phyloP scores from a whole-genome alignment of 2,113 vertebrate species.

The Phyllostomus discolor region DNA sequence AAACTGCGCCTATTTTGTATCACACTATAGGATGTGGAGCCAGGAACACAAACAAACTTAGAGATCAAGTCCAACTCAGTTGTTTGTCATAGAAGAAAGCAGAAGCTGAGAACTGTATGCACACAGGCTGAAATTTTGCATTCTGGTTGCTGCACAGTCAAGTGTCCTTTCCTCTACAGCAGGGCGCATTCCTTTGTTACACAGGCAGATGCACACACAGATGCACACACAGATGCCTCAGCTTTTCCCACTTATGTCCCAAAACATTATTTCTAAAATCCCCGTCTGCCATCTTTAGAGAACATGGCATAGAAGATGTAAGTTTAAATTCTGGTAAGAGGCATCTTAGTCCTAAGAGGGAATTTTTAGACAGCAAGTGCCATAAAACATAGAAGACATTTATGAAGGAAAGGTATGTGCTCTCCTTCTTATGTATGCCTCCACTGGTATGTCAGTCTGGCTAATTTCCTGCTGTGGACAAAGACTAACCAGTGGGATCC shows the following conservation, averaged over 20 bases:
- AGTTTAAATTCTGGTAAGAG: not conserved
- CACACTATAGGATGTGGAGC: not conserved
- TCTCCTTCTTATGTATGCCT: not conserved
- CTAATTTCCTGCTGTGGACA: not conserved
- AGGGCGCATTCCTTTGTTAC: not conserved
- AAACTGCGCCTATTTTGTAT: not conserved
- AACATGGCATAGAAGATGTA: not conserved
- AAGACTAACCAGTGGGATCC: not conserved
- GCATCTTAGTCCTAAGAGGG: not conserved
- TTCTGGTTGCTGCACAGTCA: not conserved
- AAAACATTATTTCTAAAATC: not conserved
- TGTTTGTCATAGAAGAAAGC: not conserved
- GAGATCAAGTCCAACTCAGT: not conserved
- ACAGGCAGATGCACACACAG: not conserved
- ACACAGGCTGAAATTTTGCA: not conserved
- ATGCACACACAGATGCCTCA: not conserved
- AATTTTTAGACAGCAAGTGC: not conserved
- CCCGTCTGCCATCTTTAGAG: not conserved
- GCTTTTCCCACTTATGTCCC: not conserved
- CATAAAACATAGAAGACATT: not conserved
- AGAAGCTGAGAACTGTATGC: not conserved
- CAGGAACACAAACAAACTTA: not conserved
- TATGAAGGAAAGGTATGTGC: not conserved
- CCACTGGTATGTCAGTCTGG: not conserved
- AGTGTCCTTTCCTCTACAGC: not conserved